Evolutionary conservation across 2,888 invertebrate genomes (phyloP), one percentile per base, ranked within the genome.

Genomic region (Rosalia funebris): DNA sequence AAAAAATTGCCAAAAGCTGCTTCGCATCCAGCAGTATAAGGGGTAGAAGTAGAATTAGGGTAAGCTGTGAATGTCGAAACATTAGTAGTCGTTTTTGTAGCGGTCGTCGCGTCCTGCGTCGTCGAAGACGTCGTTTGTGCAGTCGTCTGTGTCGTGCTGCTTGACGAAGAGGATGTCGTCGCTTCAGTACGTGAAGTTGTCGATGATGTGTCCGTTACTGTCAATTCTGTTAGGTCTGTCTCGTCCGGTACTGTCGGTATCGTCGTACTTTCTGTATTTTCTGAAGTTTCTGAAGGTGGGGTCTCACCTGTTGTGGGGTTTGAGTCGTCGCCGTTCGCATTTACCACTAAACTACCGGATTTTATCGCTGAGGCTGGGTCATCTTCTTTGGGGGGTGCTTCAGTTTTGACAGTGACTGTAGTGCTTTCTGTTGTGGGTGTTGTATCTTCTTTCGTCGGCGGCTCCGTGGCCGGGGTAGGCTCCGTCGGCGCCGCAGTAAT

Each of bases 21-120:
- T 59, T 90, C 83, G 77, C 93, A 94, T 20, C 93, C 92, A 0
- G 81, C 78, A 9, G 74, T 63, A 76, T 86, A 85, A 3, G 86
- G 82, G 82, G n/a, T 79, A 66, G 5, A 42, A 7, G 72, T 70
- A 17, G 62, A 47, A 9, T 9, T 14, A 34, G 48, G 48, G 20
- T 48, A 48, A 11, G 1, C 48, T 45, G 53, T 37, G 45, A 25
- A 37, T 42, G 34, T 32, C 14, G 20, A 4, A 10, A 31, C 12
- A 42, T 37, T 57, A 32, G 14, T 11, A 17, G 31, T 41, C 4
- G 34, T 44, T n/a, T 11, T 39, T 1, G 2, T 17, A 15, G 5
- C 11, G 1, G 31, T 3, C 15, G 17, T 12, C 31, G 34, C 14
- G 17, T 37, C 15, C 2, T 3, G 3, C 7, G 7, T 25, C 7